Evolutionary conservation across 2,888 invertebrate genomes (phyloP).

Genomic region (Nesidiocoris tenuis): DNA sequence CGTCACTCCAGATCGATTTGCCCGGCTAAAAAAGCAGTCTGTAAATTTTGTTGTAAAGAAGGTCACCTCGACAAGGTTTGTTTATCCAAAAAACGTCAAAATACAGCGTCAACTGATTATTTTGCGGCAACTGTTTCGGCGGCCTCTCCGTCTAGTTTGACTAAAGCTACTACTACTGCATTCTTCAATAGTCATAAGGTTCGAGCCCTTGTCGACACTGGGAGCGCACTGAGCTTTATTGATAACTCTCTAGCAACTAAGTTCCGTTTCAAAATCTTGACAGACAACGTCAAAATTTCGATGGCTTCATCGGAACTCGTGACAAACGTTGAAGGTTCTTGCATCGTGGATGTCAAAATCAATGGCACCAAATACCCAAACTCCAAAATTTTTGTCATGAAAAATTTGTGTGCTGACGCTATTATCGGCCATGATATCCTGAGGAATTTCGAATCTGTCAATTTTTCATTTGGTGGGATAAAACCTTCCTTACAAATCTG

Average conservation of each 20-base stretch:
- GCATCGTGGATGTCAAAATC: conserved; percentile 6
- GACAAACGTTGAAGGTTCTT: not conserved
- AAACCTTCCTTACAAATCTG: not conserved
- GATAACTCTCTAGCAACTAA: no score
- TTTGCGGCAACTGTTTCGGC: not conserved
- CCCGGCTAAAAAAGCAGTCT: conserved; percentile 25
- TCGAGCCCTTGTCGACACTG: not conserved
- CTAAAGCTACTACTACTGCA: not conserved
- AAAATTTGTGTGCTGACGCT: conserved; percentile 29
- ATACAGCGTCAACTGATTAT: not conserved
- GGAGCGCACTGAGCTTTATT: not conserved
- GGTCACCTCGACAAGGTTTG: conserved; percentile 31
- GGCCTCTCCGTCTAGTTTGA: not conserved
- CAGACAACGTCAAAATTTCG: not conserved
- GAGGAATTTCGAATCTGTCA: not conserved
- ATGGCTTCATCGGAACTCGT: not conserved
- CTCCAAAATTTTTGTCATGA: conserved; percentile 9
- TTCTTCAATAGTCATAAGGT: not conserved
- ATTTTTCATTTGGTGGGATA: not conserved
- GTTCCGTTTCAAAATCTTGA: no score
- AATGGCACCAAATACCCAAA: not conserved
- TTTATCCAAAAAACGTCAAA: not conserved
- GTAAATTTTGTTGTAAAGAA: conserved; percentile 28
- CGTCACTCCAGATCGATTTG: not conserved
- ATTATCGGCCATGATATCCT: conserved; percentile 37